Evolutionary conservation across 1,140 invertebrate genomes (phyloP).

Genomic region (Ridgeia piscesae): DNA sequence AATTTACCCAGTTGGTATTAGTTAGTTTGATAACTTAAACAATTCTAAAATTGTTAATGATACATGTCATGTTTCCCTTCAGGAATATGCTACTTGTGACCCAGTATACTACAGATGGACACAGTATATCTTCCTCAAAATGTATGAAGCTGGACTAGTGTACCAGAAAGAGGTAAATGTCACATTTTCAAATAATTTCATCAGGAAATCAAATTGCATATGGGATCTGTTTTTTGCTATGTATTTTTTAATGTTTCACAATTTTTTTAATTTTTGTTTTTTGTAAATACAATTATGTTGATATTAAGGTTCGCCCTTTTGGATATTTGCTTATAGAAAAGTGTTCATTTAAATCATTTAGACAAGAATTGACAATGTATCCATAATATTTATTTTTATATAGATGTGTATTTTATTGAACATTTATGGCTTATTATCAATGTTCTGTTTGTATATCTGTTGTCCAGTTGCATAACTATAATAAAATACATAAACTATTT

Average conservation of each 20-base stretch:
- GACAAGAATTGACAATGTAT: too few species aligned
- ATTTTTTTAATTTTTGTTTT: neutral
- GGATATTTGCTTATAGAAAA: too few species aligned
- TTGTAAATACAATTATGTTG: too few species aligned
- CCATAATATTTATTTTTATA: too few species aligned
- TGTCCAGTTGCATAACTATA: too few species aligned
- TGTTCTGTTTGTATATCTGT: too few species aligned
- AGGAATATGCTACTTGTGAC: conserved; percentile 64
- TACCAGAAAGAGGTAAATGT: conserved; percentile 79
- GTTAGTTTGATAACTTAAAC: neutral
- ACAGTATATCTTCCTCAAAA: conserved; percentile 89
- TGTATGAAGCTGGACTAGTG: conserved; percentile 80
- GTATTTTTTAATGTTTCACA: neutral
- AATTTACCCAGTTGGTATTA: neutral
- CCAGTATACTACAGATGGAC: conserved; percentile 77
- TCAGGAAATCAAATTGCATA: neutral
- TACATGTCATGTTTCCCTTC: neutral
- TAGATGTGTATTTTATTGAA: too few species aligned
- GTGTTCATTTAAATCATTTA: too few species aligned
- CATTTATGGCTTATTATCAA: too few species aligned
- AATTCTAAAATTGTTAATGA: neutral
- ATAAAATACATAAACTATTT: too few species aligned
- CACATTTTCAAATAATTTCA: neutral
- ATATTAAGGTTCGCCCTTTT: too few species aligned
- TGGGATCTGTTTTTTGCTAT: neutral